These are phyloP conservation scores for Decapterus maruadsi DNA, from an alignment of 2,797 vertebrate genomes.

Conservation along the genomic window DNA sequence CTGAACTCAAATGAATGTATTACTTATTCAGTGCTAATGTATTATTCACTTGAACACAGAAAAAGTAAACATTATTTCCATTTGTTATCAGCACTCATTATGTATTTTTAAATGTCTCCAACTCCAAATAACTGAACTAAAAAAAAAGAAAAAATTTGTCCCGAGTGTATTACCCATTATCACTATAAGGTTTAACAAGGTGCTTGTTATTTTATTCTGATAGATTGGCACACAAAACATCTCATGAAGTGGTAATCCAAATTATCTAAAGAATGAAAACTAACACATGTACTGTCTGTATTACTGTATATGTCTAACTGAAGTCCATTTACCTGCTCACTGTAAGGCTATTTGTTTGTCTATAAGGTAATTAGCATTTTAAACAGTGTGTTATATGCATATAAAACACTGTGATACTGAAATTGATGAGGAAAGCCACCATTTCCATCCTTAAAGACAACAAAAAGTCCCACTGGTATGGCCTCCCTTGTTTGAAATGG, in stretches of 20 bases:
- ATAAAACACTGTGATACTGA: neutral
- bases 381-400: neutral
- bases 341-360: neutral
- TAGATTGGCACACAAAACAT: too few relatives aligned
- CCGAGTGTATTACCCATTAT: too few relatives aligned
- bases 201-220: too few relatives aligned
- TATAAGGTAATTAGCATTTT: neutral
- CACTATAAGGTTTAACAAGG: too few relatives aligned
- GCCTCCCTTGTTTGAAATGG: slow-evolving; percentile 8
- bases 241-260: neutral
- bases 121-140: too few relatives aligned
- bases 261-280: neutral
- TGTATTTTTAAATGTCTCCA: too few relatives aligned
- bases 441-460: neutral
- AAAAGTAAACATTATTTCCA: neutral
- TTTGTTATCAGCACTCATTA: too few relatives aligned
- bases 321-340: neutral
- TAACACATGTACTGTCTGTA: neutral
- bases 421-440: slow-evolving; percentile 9
- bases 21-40: neutral
- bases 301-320: neutral
- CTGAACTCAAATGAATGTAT: neutral
- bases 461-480: slow-evolving; percentile 14
- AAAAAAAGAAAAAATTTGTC: too few relatives aligned
- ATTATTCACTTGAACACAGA: neutral